Percentiles rank a stretch among this genome's conserved stretches.
Evolutionary conservation across 2,113 vertebrate genomes (phyloP).

Genomic region (Pantherophis guttatus): DNA sequence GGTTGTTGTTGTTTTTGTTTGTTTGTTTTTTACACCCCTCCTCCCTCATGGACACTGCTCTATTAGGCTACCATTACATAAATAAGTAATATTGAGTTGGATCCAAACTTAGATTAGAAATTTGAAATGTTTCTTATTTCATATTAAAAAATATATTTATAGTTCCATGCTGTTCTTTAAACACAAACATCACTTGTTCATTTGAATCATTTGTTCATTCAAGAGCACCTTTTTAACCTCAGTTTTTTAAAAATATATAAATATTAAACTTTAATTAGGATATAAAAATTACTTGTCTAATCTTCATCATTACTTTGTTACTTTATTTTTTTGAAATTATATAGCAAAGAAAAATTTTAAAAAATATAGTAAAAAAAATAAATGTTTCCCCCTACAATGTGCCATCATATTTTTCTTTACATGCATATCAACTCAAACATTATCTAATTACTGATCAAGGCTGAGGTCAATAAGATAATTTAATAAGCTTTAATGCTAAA

Average conservation of each 20-base stretch:
- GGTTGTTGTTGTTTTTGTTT: neutral
- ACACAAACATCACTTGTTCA: neutral
- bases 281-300: slow-evolving; percentile 23
- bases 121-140: neutral
- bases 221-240: neutral
- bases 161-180: neutral
- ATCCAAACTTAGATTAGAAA: neutral
- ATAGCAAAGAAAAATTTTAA: slow-evolving; percentile 7
- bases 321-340: slow-evolving; percentile 28
- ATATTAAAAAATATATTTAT: neutral
- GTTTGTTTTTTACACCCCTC: neutral
- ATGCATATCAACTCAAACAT: neutral
- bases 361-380: neutral
- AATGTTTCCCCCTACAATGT: neutral
- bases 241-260: neutral
- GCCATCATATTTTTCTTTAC: neutral
- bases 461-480: neutral
- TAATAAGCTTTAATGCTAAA: fast-evolving
- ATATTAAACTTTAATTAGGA: neutral
- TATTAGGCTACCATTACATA: neutral
- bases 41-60: neutral
- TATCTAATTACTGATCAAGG: slow-evolving; percentile 13
- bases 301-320: neutral
- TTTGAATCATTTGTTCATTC: slow-evolving; percentile 1
- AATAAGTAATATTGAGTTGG: neutral